These are phyloP conservation scores for Drosophila eugracilis DNA, from an alignment of 1,140 invertebrate species.

Conservation along the genomic window DNA sequence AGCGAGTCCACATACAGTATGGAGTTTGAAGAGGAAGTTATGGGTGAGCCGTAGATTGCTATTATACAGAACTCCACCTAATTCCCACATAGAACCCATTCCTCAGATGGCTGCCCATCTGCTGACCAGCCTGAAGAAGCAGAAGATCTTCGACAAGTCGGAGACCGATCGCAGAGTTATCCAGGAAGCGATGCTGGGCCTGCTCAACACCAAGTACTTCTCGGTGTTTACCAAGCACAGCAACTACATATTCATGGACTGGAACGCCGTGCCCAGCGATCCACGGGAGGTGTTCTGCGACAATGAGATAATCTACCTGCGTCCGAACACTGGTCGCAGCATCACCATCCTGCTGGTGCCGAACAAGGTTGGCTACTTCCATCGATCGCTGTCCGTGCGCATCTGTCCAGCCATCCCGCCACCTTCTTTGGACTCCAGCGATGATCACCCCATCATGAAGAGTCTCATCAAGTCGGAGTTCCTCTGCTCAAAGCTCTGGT, in stretches of 20 bases:
- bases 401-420: constrained; percentile 56
- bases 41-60: constrained; percentile 37
- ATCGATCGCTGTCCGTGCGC: constrained; percentile 61
- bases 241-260: constrained; percentile 77
- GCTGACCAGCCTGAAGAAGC: constrained; percentile 53
- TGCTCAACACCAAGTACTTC: constrained; percentile 68
- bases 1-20: constrained; percentile 56
- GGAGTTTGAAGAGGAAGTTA: constrained; percentile 65
- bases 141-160: constrained; percentile 70
- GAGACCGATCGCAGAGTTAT: constrained; percentile 73
- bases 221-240: constrained; percentile 60
- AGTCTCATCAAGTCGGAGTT: constrained; percentile 55
- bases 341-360: constrained; percentile 71
- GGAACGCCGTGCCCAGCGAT: constrained; percentile 74
- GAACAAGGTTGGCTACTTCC: constrained; percentile 62
- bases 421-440: constrained; percentile 2
- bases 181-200: constrained; percentile 50
- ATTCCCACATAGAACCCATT: constrained; percentile 36
- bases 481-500: constrained; percentile 67
- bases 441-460: constrained; percentile 17
- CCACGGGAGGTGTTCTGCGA: constrained; percentile 70
- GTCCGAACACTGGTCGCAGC: constrained; percentile 71
- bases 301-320: constrained; percentile 71
- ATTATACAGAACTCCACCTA: background rate
- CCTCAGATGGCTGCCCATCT: constrained; percentile 50